Conservation (phyloP, 2,888 invertebrate species). For the Pedicia rivosa region DNA sequence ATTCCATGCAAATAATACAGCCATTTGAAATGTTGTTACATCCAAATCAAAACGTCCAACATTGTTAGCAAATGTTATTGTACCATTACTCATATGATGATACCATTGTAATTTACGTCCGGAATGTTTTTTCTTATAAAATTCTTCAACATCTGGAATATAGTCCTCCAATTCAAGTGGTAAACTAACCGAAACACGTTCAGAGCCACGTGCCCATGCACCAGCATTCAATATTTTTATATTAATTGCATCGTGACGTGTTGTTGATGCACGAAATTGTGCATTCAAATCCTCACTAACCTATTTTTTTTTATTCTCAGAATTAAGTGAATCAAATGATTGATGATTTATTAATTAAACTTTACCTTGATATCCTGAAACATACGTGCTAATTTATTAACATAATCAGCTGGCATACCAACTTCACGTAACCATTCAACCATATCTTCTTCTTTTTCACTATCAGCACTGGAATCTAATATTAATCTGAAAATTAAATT, state of each 20-base stretch:
- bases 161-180: slow-evolving; percentile 97
- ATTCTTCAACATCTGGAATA: slow-evolving; percentile 97
- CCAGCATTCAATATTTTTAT: slow-evolving; percentile 98
- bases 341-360: not conserved
- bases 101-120: slow-evolving; percentile 98
- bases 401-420: slow-evolving; percentile 99
- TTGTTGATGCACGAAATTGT: slow-evolving; percentile 74
- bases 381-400: slow-evolving; percentile 96
- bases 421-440: slow-evolving; percentile 95
- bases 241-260: slow-evolving; percentile 77
- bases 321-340: not conserved
- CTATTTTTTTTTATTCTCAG: slow-evolving; percentile 13
- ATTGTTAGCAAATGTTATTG: slow-evolving; percentile 86
- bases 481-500: slow-evolving; percentile 51
- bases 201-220: slow-evolving; percentile 91
- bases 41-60: slow-evolving; percentile 93
- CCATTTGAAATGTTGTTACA: slow-evolving; percentile 99
- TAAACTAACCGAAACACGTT: slow-evolving; percentile 86
- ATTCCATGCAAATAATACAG: slow-evolving; percentile 97
- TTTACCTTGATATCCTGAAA: slow-evolving; percentile 89
- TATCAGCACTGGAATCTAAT: slow-evolving; percentile 94
- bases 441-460: slow-evolving; percentile 99
- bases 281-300: slow-evolving; percentile 88
- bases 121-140: slow-evolving; percentile 94
- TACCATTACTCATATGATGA: slow-evolving; percentile 99